Evolutionary conservation across 2,797 vertebrate genomes (phyloP).

Genomic region (Mionectes olivaceus): DNA sequence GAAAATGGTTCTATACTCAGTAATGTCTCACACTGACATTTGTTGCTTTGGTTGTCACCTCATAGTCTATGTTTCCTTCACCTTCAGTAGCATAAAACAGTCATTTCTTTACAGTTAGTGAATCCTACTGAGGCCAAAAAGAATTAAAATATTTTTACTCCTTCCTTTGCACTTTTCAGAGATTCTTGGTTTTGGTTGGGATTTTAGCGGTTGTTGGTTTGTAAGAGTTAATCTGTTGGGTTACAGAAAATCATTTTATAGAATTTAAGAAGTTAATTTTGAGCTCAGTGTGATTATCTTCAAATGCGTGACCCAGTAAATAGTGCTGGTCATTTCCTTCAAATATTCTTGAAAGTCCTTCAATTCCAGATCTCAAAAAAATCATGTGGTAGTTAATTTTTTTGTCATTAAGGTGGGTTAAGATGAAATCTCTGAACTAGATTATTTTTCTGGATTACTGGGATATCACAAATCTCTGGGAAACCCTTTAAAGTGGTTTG

Average conservation of each 20-base stretch:
- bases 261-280: not conserved
- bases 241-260: not conserved
- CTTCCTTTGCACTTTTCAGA: not conserved
- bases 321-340: constrained; percentile 16
- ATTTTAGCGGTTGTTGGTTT: not conserved
- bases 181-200: not conserved
- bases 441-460: constrained; percentile 26
- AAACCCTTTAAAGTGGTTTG: constrained; percentile 57
- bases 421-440: not conserved
- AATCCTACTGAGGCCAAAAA: not conserved
- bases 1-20: not conserved
- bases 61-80: not conserved
- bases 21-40: not conserved
- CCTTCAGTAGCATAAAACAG: not conserved
- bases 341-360: constrained; percentile 36
- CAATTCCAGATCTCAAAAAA: constrained; percentile 28
- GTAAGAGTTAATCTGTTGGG: not conserved
- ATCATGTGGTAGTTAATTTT: not conserved
- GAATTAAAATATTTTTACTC: not conserved
- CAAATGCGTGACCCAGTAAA: not conserved
- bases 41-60: not conserved
- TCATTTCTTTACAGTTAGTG: not conserved
- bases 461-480: constrained; percentile 27
- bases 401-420: not conserved
- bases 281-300: not conserved